Evolutionary conservation across 2,113 vertebrate species (phyloP).

Genomic region (Mystacornis crossleyi): DNA sequence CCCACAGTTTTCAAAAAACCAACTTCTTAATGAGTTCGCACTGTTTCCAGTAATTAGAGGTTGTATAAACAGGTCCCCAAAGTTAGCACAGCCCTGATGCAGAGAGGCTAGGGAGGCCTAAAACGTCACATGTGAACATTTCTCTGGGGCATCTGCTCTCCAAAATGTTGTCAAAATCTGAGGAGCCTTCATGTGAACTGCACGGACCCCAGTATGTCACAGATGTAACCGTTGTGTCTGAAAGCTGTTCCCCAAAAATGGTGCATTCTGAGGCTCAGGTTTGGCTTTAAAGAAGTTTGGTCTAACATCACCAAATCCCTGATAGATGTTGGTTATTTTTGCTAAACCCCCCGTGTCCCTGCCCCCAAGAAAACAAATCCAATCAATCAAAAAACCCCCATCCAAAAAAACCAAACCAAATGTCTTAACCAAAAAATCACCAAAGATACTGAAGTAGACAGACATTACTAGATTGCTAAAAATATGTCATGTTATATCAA

Average conservation of each 20-base stretch:
- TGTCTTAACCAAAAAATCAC: not conserved
- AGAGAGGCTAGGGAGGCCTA: not conserved
- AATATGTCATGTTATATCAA: not conserved
- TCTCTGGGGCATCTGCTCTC: not conserved
- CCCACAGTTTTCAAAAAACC: not conserved
- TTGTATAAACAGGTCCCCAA: not conserved
- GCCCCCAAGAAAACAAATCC: not conserved
- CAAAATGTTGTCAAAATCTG: not conserved
- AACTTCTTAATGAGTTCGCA: not conserved
- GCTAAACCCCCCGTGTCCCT: accelerated
- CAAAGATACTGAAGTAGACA: not conserved
- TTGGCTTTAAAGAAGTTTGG: not conserved
- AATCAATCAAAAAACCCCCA: not conserved
- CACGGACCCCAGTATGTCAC: not conserved
- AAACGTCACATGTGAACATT: not conserved
- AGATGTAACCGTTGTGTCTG: not conserved
- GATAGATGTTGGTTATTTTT: not conserved
- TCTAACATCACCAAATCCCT: not conserved
- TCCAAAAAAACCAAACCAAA: not conserved
- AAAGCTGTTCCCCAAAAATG: not conserved
- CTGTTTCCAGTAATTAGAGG: not conserved
- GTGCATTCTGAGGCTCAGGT: not conserved
- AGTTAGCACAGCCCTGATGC: not conserved
- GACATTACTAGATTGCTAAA: not conserved
- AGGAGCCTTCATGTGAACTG: not conserved